Evolutionary conservation across 2,797 vertebrate genomes (phyloP), one percentile per base, ranked within the genome.

Genomic region (Hyperoplus lanceolatus): DNA sequence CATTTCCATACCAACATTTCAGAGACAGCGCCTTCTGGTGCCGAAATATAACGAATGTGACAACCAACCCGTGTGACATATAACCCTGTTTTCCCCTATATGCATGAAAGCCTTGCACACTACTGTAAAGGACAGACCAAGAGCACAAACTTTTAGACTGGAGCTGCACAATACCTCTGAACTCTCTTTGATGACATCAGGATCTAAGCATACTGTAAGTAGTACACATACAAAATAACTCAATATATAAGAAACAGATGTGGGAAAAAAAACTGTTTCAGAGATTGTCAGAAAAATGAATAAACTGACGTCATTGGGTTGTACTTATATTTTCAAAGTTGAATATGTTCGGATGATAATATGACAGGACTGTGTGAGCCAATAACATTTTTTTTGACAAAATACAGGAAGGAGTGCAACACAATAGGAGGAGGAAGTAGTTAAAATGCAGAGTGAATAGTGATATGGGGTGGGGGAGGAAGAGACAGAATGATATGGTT

Each of bases 391-490:
- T 70, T 60, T 14, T 43, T 62, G 55, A 73, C 48, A 56, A 66
- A 66, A 70, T 70, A 68, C 53, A 82, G 79, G 71, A 79, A 77
- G 29, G 58, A 73, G 56, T 42, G 21, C 65, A 62, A 62, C 4
- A 73, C 62, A 64, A 73, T 72, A 64, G 73, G 4, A 60, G 41
- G 48, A 69, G 42, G 56, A 63, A 70, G 4, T n/a, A 55, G 65
- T 48, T 63, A 59, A 60, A 43, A 39, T 61, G 8, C 8, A 56
- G 18, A 69, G 56, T 38, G 39, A 63, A 42, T 10, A 53, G 48
- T 54, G 38, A 59, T 6, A 36, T 11, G 13, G 16, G 48, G 41
- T 62, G 13, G 51, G 45, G 56, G 13, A 56, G 4, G 38, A 14
- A 53, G 64, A 54, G 41, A 3, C 21, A 57, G 5, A 43, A 56